These are phyloP conservation scores for Melanchra persicariae DNA, from an alignment of 2,888 invertebrate species.

Conservation along the genomic window DNA sequence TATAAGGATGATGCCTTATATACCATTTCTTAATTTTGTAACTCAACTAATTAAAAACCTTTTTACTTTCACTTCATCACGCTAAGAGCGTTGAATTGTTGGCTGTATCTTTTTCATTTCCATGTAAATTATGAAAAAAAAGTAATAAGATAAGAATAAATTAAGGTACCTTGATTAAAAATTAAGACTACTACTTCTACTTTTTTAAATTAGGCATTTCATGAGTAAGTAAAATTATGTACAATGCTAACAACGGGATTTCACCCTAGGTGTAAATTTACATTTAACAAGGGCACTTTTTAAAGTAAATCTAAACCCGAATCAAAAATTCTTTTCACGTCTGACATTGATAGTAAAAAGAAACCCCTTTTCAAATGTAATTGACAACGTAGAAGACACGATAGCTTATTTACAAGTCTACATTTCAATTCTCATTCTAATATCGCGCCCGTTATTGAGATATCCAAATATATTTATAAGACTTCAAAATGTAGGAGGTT, in stretches of 20 bases:
- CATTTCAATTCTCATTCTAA: conserved; percentile 55
- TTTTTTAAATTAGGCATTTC: conserved; percentile 25
- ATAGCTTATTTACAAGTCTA: conserved; percentile 64
- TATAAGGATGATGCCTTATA: no score
- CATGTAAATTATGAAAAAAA: conserved; percentile 37
- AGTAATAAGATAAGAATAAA: conserved; percentile 34
- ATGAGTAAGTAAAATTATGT: conserved; percentile 25
- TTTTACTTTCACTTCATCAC: conserved; percentile 42
- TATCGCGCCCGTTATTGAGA: conserved; percentile 46
- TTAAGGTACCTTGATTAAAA: conserved; percentile 34
- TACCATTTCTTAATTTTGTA: conserved; percentile 13
- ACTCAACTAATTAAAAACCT: conserved; percentile 24
- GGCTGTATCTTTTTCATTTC: conserved; percentile 32
- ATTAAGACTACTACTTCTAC: conserved; percentile 22
- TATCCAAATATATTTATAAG: conserved; percentile 53
- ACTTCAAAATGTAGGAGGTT: conserved; percentile 29
- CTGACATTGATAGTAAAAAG: conserved; percentile 64
- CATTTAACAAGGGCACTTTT: conserved; percentile 53
- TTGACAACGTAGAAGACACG: conserved; percentile 64
- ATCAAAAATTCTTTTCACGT: conserved; percentile 63
- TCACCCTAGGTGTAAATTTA: conserved; percentile 43
- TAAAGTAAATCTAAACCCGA: conserved; percentile 48
- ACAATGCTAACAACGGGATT: conserved; percentile 37
- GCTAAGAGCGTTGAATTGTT: conserved; percentile 36
- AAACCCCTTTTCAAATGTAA: conserved; percentile 67